Evolutionary conservation across 2,797 vertebrate species (phyloP).

Genomic region (Danio aesculapii): DNA sequence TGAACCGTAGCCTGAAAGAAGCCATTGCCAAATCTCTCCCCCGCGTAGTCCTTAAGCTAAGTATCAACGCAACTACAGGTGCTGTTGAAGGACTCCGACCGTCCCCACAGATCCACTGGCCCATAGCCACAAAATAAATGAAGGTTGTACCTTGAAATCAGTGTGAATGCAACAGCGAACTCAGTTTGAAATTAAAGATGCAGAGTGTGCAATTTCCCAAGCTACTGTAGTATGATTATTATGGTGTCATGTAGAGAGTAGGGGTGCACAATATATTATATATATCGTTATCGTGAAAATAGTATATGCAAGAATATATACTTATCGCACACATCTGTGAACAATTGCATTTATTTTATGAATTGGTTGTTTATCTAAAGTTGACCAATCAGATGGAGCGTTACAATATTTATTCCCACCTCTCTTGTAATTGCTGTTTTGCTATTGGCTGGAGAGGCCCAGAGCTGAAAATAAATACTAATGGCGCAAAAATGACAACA

Average conservation of each 20-base stretch:
- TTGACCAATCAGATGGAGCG: no score
- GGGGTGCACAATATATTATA: no score
- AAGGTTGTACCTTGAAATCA: conserved; percentile 36
- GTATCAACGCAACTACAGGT: conserved; percentile 61
- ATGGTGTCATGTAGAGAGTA: background rate
- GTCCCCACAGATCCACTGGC: conserved; percentile 49
- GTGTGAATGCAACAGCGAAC: conserved; percentile 9
- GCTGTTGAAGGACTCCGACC: conserved; percentile 45
- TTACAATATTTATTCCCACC: no score
- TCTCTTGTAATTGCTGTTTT: no score
- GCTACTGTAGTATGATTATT: background rate
- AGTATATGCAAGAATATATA: no score
- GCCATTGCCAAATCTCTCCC: conserved; percentile 53
- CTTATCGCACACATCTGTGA: no score
- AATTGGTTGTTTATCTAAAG: no score
- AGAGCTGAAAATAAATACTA: no score
- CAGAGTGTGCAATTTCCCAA: background rate
- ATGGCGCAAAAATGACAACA: no score
- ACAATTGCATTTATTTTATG: no score
- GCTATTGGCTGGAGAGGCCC: no score
- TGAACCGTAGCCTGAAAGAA: conserved; percentile 56
- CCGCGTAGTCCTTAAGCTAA: conserved; percentile 56
- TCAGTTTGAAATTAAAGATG: background rate
- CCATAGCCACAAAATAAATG: conserved; percentile 51
- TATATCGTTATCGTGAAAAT: no score